These are phyloP conservation scores for Drosophila acutilabella DNA, from an alignment of 2,888 invertebrate genomes.

Conservation along the genomic window DNA sequence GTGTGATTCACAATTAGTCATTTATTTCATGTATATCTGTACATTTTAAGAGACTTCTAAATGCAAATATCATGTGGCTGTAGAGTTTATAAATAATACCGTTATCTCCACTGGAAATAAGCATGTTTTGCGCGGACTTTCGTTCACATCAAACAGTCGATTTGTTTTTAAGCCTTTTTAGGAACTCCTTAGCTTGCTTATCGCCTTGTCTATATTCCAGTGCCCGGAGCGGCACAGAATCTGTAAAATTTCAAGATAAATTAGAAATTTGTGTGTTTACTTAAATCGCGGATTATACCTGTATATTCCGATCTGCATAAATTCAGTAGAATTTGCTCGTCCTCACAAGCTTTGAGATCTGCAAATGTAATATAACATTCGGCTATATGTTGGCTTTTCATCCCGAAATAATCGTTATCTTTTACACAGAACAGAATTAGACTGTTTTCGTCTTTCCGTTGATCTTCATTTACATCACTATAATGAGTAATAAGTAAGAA, in stretches of 20 bases:
- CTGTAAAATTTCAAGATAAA: slow-evolving; percentile 33
- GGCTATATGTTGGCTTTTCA: slow-evolving; percentile 96
- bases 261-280: neutral
- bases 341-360: slow-evolving; percentile 88
- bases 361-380: slow-evolving; percentile 95
- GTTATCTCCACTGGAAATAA: slow-evolving; percentile 30
- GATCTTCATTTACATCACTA: slow-evolving; percentile 88
- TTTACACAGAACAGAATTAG: slow-evolving; percentile 95
- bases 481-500: slow-evolving; percentile 67
- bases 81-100: slow-evolving; percentile 41
- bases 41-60: slow-evolving; percentile 13
- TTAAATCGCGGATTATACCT: slow-evolving; percentile 85
- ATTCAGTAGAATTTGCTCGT: slow-evolving; percentile 91
- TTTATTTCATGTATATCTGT: neutral
- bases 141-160: slow-evolving; percentile 67
- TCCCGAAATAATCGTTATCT: slow-evolving; percentile 97
- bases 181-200: slow-evolving; percentile 94
- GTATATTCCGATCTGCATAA: slow-evolving; percentile 89
- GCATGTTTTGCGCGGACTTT: slow-evolving; percentile 16
- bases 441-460: slow-evolving; percentile 89
- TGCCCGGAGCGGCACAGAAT: slow-evolving; percentile 86
- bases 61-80: slow-evolving; percentile 33
- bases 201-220: slow-evolving; percentile 94
- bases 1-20: neutral
- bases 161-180: slow-evolving; percentile 92